Base-by-base conservation (phyloP, 2,797 vertebrate species). In the Gobionotothen gibberifrons region DNA sequence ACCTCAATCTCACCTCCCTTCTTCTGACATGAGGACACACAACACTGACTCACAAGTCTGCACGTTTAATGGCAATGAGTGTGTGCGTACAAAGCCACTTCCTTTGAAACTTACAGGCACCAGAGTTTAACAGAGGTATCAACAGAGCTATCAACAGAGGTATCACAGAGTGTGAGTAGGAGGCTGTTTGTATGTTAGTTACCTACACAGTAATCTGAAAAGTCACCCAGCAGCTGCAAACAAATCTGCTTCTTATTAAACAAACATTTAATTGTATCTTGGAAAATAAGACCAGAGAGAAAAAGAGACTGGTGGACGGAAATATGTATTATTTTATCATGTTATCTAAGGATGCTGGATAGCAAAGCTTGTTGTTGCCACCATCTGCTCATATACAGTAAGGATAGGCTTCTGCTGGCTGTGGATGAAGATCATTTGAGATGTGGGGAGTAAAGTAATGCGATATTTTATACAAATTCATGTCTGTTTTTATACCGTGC, bases 1-100 rank as follows among this genome's bases (percentile, higher is more conserved):
- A 72, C 59, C 60, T 74, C 63, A 36, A 74, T 66, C 52, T 63
- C 68, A 80, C 74, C 74, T 69, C 52, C 19, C n/a, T 56, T 47
- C 60, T 62, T 47, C 53, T 48, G 65, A 70, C 57, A 68, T 1
- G 26, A 68, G 29, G 15, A 59, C 11, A 49, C 5, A 57, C 62
- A 65, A 54, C 52, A 59, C 32, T 36, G 32, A 36, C 32, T 36
- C 32, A 36, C 6, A 36, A 36, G 32, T 65, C 63, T 67, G 19
- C 29, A 32, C 29, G 29, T 5, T 32, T 6, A 32, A 32, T 32
- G 6, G 6, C 29, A 5, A 32, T 19, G 13, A 22, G 22, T 55
- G 51, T 32, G 21, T 21, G 10, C 44, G n/a, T 48, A 19, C 11
- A 29, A 56, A 43, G 42, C 47, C 36, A 22, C 40, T 46, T 49